Evolutionary conservation across 2,113 vertebrate species (phyloP), one percentile per base, ranked within the genome.

Genomic region (Empidonax traillii): DNA sequence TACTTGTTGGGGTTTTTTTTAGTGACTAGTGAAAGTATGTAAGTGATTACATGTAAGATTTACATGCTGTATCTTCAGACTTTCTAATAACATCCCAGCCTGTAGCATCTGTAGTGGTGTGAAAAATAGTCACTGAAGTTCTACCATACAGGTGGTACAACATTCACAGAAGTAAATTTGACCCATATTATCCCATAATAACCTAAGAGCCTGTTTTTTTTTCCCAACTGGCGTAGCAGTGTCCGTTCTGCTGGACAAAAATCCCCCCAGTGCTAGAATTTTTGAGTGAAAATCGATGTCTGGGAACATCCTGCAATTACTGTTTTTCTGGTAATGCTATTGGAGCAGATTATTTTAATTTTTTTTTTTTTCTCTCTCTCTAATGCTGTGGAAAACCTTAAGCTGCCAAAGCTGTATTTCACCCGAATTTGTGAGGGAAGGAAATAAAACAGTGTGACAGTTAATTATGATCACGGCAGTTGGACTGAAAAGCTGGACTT

Each of bases 381-480:
- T 58, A 62, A 25, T 21, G 23, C 79, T 77, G 52, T 79, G 71
- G 79, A 92, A 95, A 90, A 77, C 44, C 31, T 74, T 58, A 41
- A 74, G 22, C 59, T 89, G 66, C 85, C 73, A 89, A 92, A 92
- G 79, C 24, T 33, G 1, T 87, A 82, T 94, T 94, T 94, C 90
- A 95, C 31, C 63, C 6, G 20, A 30, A 56, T 33, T 94, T 14
- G 15, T 55, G 90, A 96, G 58, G 89, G 79, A 87, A 96, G 81
- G 94, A 95, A 92, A 66, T 96, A 90, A 91, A 97, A 52, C 72
- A 81, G 87, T 10, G 81, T 94, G 96, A 88, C 93, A 97, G 83
- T 97, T 92, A 94, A 94, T 96, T 93, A 92, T 0, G 16, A 65
- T 87, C 10, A 9, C 3, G 7, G 88, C 90, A 84, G 86, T 58